A percentile compares a stretch with the other conserved stretches of the same genome.
Conservation (phyloP, 2,797 vertebrate genomes). For the Echeneis naucrates region DNA sequence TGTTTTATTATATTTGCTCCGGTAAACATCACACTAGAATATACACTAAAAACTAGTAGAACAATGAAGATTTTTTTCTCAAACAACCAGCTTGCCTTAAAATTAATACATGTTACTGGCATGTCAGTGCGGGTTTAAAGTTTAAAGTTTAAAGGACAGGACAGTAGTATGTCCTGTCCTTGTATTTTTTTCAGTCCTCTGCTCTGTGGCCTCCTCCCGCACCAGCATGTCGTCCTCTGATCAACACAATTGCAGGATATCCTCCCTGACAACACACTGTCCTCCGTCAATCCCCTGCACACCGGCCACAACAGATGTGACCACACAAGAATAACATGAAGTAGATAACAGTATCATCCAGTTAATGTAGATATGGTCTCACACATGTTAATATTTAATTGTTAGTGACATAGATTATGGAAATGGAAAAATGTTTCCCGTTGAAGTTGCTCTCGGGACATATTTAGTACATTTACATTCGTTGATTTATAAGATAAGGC, state of each 20-base stretch:
- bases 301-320: conserved; percentile 44
- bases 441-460: background rate
- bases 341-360: conserved; percentile 17
- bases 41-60: conserved; percentile 2
- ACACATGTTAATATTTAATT: background rate
- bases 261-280: conserved; percentile 77
- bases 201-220: conserved; percentile 44
- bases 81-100: too few relatives aligned
- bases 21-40: conserved; percentile 30
- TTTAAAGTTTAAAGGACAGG: too few relatives aligned
- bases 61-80: background rate
- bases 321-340: background rate
- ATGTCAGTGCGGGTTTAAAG: background rate
- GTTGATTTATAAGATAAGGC: background rate
- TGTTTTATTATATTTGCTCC: background rate
- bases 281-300: conserved; percentile 50
- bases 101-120: background rate
- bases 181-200: conserved; percentile 47
- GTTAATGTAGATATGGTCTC: conserved; percentile 13
- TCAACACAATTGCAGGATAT: conserved; percentile 84
- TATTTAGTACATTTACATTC: background rate
- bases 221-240: conserved; percentile 69
- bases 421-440: background rate
- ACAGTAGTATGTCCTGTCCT: conserved; percentile 19
- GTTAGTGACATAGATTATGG: background rate